Percentiles rank a stretch among this genome's conserved stretches.
phyloP scores from a whole-genome alignment of 2,113 vertebrate species.

The Machaerirhynchus nigripectus region DNA sequence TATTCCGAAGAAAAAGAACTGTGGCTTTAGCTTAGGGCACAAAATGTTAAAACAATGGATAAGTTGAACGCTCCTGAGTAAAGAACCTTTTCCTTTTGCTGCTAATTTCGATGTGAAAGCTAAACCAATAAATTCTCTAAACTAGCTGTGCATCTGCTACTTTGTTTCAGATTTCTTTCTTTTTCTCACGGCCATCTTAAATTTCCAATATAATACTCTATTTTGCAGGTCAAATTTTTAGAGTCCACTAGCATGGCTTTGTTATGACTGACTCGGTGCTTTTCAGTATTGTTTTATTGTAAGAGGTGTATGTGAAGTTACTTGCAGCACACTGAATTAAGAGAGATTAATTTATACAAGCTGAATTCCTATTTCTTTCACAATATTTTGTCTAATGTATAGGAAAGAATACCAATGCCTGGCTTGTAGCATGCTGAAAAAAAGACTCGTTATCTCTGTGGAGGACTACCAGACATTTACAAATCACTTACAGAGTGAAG shows the following conservation, averaged over 20 bases:
- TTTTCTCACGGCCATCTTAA: background rate
- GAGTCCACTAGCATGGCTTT: background rate
- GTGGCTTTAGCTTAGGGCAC: background rate
- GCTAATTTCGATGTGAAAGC: slow-evolving; percentile 47
- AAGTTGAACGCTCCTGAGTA: slow-evolving; percentile 25
- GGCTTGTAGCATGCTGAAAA: background rate
- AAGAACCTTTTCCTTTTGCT: slow-evolving; percentile 24
- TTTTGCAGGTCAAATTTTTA: background rate
- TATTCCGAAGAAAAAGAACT: background rate
- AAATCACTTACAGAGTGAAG: background rate
- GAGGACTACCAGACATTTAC: background rate
- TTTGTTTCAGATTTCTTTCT: background rate
- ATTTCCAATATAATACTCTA: background rate
- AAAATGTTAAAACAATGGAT: slow-evolving; percentile 39
- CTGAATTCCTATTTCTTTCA: background rate
- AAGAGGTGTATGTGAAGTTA: background rate
- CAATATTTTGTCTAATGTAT: background rate
- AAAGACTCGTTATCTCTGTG: background rate
- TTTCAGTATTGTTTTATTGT: background rate
- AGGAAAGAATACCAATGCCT: background rate
- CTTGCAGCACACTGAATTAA: background rate
- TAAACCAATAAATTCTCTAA: slow-evolving; percentile 22
- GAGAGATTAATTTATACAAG: background rate
- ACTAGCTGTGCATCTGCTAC: slow-evolving; percentile 23
- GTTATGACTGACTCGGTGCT: background rate